Conservation (phyloP, 2,888 invertebrate genomes). For the Aquatica leii region DNA sequence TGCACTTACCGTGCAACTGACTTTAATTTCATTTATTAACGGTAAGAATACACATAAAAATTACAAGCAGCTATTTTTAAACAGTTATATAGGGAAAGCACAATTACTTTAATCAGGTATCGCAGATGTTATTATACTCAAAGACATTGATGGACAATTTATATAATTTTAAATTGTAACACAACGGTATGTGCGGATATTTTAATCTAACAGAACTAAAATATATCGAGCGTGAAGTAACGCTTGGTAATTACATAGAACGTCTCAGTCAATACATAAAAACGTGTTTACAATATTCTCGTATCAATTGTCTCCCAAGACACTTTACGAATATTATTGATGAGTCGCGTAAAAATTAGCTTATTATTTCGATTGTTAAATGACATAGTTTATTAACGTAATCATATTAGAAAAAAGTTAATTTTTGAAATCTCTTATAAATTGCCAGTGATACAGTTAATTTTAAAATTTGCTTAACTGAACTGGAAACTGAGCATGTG, state of each 20-base stretch:
- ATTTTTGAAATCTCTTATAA: conserved; percentile 13
- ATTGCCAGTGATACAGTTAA: conserved; percentile 33
- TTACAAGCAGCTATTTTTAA: too few relatives aligned
- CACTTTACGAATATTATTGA: not conserved
- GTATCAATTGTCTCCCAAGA: conserved; percentile 6
- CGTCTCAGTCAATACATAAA: conserved; percentile 18
- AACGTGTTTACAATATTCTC: too few relatives aligned
- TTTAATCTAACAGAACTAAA: conserved; percentile 22
- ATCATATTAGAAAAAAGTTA: conserved; percentile 4
- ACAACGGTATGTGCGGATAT: conserved; percentile 17
- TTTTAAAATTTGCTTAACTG: conserved; percentile 25
- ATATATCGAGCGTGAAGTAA: conserved; percentile 32
- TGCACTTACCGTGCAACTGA: conserved; percentile 12
- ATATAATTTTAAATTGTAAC: conserved; percentile 20
- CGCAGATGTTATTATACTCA: not conserved
- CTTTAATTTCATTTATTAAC: conserved; percentile 12
- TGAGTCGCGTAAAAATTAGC: not conserved
- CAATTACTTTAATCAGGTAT: not conserved
- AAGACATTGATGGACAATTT: conserved; percentile 15
- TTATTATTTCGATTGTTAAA: not conserved
- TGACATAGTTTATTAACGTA: too few relatives aligned
- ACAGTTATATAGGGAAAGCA: conserved; percentile 7
- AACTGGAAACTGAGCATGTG: conserved; percentile 32
- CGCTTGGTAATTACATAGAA: conserved; percentile 24
- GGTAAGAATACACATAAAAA: not conserved